Evolutionary conservation across 2,113 vertebrate species (phyloP).

Genomic region (Lophius piscatorius): DNA sequence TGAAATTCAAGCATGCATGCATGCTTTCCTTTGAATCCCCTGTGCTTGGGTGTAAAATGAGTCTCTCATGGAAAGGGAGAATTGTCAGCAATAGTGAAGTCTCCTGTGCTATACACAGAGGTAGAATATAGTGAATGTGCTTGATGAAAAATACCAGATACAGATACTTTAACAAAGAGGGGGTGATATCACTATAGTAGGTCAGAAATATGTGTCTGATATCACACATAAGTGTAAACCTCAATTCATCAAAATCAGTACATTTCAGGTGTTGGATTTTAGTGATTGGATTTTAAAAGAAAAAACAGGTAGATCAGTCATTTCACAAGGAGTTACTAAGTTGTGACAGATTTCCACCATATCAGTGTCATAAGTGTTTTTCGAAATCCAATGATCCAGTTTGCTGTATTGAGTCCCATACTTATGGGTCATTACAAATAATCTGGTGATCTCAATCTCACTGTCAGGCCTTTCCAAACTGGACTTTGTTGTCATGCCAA

Average conservation of each 20-base stretch:
- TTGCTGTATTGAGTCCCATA: conserved; percentile 46
- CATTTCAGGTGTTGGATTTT: no score
- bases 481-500: conserved; percentile 9
- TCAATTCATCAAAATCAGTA: no score
- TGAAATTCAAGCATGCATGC: not conserved
- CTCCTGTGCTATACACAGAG: not conserved
- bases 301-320: not conserved
- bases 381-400: conserved; percentile 23
- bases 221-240: no score
- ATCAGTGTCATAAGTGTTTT: no score
- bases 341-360: no score
- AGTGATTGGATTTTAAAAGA: no score
- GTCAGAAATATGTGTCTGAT: not conserved
- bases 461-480: not conserved
- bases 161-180: not conserved
- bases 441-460: conserved; percentile 49
- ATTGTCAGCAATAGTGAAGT: not conserved
- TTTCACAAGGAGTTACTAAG: not conserved
- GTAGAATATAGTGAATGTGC: not conserved
- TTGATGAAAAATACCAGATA: not conserved
- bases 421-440: conserved; percentile 33
- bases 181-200: not conserved
- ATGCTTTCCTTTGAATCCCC: not conserved
- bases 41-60: not conserved
- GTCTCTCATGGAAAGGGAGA: not conserved